phyloP scores from a whole-genome alignment of 1,140 invertebrate genomes.

The Himalopsyche phryganea region DNA sequence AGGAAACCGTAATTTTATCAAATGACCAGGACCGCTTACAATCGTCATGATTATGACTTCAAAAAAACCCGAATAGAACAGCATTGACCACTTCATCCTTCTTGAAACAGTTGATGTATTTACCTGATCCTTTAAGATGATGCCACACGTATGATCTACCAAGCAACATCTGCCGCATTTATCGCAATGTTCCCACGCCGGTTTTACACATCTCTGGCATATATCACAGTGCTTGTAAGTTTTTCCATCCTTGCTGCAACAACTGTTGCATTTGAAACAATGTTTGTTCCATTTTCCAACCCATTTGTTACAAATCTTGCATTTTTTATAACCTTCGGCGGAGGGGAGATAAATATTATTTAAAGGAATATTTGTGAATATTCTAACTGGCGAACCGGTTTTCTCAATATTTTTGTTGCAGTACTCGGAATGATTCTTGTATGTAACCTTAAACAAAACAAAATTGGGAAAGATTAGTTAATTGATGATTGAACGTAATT shows the following conservation, averaged over 20 bases:
- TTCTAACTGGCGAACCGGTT: conserved; percentile 71
- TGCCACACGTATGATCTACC: conserved; percentile 59
- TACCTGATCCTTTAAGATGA: conserved; percentile 19
- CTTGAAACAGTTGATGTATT: not conserved
- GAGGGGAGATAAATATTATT: conserved; percentile 55
- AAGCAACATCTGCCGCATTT: conserved; percentile 65
- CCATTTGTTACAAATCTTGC: conserved; percentile 67
- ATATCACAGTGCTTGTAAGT: conserved; percentile 72
- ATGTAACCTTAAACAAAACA: conserved; percentile 46
- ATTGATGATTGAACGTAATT: too few relatives aligned
- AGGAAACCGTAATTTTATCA: too few relatives aligned
- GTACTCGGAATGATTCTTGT: conserved; percentile 70
- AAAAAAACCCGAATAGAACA: too few relatives aligned
- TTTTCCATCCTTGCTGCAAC: conserved; percentile 79
- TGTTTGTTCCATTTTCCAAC: conserved; percentile 70
- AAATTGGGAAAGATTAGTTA: too few relatives aligned
- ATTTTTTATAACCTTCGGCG: conserved; percentile 70
- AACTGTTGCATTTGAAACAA: conserved; percentile 67
- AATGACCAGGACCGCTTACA: too few relatives aligned
- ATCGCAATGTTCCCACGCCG: conserved; percentile 75
- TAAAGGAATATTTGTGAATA: conserved; percentile 77
- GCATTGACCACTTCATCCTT: too few relatives aligned
- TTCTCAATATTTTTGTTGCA: conserved; percentile 52
- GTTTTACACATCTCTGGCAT: conserved; percentile 80
- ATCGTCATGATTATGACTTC: too few relatives aligned